Conservation (phyloP, 1,140 invertebrate species). For the Polypedilum pembai region DNA sequence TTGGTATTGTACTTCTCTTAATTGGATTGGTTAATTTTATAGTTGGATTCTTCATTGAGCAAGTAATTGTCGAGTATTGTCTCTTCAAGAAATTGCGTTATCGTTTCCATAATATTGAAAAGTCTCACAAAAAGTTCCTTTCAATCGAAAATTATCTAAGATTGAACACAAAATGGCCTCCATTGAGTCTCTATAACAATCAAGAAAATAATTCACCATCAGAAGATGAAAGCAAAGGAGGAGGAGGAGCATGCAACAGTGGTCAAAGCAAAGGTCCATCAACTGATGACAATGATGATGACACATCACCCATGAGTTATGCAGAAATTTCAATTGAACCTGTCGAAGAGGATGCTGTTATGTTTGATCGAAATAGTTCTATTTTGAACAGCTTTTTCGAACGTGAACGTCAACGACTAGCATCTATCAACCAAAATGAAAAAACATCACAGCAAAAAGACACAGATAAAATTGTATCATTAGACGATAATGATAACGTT, state of each 20-base stretch:
- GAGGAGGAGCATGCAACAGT: slow-evolving; percentile 30
- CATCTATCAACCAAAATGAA: background rate
- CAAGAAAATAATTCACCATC: slow-evolving; percentile 37
- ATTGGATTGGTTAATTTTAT: slow-evolving; percentile 51
- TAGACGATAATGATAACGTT: slow-evolving; percentile 8
- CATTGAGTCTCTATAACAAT: slow-evolving; percentile 43
- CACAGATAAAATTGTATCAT: no score
- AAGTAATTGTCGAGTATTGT: slow-evolving; percentile 50
- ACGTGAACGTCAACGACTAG: background rate
- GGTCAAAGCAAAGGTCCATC: slow-evolving; percentile 8
- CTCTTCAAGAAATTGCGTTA: slow-evolving; percentile 51
- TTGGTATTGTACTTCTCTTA: slow-evolving; percentile 43
- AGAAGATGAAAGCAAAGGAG: slow-evolving; percentile 30
- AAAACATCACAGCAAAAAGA: background rate
- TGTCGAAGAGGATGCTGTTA: slow-evolving; percentile 39
- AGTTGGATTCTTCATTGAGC: slow-evolving; percentile 50
- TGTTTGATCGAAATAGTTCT: slow-evolving; percentile 38
- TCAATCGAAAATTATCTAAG: slow-evolving; percentile 51
- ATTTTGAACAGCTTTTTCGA: slow-evolving; percentile 44
- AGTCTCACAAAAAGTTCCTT: slow-evolving; percentile 54
- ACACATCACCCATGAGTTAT: slow-evolving; percentile 36
- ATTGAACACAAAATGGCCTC: slow-evolving; percentile 54
- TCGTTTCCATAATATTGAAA: slow-evolving; percentile 48
- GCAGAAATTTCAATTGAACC: slow-evolving; percentile 45
- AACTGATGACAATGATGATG: slow-evolving; percentile 27